Base-by-base conservation (phyloP, 2,113 vertebrate species). In the Pyxicephalus adspersus region DNA sequence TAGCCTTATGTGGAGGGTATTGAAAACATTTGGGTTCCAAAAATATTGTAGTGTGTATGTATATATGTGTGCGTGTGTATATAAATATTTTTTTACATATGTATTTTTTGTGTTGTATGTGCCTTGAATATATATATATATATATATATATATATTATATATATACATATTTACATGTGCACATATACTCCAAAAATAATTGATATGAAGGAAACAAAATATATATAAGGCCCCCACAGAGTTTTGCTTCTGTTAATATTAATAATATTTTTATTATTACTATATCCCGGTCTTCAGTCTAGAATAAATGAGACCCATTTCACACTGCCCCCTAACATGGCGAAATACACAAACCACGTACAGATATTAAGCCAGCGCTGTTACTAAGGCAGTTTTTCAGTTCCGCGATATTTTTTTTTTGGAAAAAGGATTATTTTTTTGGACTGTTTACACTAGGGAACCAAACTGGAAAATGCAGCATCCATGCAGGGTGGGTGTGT, bases 401-500 rank as follows among this genome's bases (percentile, higher is more conserved):
- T 11, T 38, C 5, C 9, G 2, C 34, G 5, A 7, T 38, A 7
- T 38, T 45, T 45, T 45, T 45, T 45, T 45, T 45, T 45, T 45
- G 1, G 1, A 45, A 45, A 38, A 38, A 15, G 5, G 38, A 45
- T 45, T 45, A 4, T 34, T 34, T 34, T 45, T 45, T 45, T 45
- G 38, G 38, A 45, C 38, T 45, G 45, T 68, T 68, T 51, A 50
- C 50, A 16, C 50, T 54, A 54, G 7, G 25, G 67, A 50, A 23
- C 9, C 50, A 5, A 20, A 18, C 23, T 17, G n/a, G n/a, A 7
- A 18, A 31, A 23, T 67, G 31, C 64, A 45, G 31, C 20, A 16
- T 66, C 5, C 11, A 66, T 3, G 11, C 38, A 28, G 50, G 65
- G 65, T 68, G 65, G 29, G 87, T 60, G 54, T 60, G 31, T 60